phyloP scores from a whole-genome alignment of 1,140 invertebrate species.

The Ephestia elutella region DNA sequence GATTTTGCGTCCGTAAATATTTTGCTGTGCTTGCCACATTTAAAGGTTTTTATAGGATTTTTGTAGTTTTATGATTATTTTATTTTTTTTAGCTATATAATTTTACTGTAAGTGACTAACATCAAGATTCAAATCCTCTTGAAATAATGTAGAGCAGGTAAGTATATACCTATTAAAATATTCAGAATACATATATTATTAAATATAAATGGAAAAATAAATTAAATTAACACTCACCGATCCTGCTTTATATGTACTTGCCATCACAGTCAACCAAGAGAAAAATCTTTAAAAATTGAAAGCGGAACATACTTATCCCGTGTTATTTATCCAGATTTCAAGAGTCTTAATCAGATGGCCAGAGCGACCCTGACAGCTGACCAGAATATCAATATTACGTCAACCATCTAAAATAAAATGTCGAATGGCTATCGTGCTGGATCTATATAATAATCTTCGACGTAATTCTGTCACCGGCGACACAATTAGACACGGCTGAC shows the following conservation, averaged over 20 bases:
- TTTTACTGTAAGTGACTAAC: too few species aligned
- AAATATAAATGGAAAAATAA: too few species aligned
- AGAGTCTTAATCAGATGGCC: neutral
- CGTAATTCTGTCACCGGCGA: constrained; percentile 55
- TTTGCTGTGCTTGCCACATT: neutral
- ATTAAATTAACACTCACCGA: too few species aligned
- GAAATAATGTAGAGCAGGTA: too few species aligned
- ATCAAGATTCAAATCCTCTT: too few species aligned
- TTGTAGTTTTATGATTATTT: too few species aligned
- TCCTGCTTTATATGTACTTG: neutral
- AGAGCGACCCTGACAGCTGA: constrained; percentile 24
- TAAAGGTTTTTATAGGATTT: neutral
- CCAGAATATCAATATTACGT: constrained; percentile 54
- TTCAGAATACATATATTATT: too few species aligned
- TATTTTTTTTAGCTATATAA: too few species aligned
- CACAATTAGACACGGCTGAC: constrained; percentile 41
- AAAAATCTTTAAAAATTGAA: neutral
- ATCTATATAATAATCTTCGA: constrained; percentile 45
- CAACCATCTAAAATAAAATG: constrained; percentile 51
- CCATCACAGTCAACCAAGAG: neutral
- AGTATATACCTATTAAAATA: too few species aligned
- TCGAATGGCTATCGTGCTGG: constrained; percentile 30
- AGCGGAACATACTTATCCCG: neutral
- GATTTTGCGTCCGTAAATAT: neutral
- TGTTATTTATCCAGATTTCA: neutral